These are phyloP conservation scores for Mormyrus hasselquistii DNA, from an alignment of 2,797 vertebrate species.

Conservation along the genomic window DNA sequence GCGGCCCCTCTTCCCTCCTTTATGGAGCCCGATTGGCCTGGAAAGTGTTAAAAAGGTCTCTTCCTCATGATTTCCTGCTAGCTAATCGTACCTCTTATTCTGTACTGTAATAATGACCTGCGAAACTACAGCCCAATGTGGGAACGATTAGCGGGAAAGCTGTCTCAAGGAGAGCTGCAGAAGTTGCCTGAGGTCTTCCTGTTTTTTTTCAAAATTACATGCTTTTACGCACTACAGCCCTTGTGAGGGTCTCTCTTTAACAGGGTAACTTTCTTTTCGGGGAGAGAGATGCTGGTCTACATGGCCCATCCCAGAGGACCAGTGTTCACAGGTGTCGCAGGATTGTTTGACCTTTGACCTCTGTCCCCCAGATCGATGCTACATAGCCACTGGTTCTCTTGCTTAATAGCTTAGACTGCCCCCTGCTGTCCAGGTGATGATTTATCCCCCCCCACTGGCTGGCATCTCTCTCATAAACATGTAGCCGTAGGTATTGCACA, in stretches of 20 bases:
- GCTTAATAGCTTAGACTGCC: neutral
- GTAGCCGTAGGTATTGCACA: neutral
- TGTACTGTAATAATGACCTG: neutral
- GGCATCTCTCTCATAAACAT: neutral
- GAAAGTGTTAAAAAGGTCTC: neutral
- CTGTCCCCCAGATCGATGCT: neutral
- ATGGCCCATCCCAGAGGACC: neutral
- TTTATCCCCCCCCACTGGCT: neutral
- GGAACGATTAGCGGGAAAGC: neutral
- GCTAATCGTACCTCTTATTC: slow-evolving; percentile 8
- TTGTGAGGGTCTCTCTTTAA: neutral
- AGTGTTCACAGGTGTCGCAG: neutral
- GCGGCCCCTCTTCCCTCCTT: neutral
- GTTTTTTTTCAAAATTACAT: neutral
- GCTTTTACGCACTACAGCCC: neutral
- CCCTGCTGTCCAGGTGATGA: neutral
- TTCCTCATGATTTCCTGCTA: slow-evolving; percentile 2
- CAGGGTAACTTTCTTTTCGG: neutral
- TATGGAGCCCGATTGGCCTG: neutral
- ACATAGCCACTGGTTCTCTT: neutral
- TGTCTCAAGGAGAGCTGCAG: neutral
- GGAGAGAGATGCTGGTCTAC: neutral
- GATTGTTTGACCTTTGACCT: slow-evolving; percentile 17
- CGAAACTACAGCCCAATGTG: neutral
- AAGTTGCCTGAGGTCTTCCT: neutral